These are phyloP conservation scores for Bemisia tabaci DNA, from an alignment of 1,140 invertebrate genomes.

Conservation along the genomic window DNA sequence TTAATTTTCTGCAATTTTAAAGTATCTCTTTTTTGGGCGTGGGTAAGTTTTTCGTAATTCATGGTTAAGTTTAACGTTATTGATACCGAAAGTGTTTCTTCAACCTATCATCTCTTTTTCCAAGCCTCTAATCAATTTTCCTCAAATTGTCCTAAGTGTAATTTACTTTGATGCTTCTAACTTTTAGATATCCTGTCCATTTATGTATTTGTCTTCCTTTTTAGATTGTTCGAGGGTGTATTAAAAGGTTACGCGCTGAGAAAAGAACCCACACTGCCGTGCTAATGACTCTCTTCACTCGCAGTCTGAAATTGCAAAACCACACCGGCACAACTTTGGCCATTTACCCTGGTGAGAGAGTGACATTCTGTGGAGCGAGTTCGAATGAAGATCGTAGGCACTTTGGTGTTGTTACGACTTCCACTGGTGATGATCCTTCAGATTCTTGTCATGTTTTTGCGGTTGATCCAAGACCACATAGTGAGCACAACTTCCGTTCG, in stretches of 20 bases:
- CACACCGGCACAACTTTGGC: conserved; percentile 43
- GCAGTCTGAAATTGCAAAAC: conserved; percentile 61
- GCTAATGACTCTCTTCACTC: conserved; percentile 65
- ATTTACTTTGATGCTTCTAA: no score
- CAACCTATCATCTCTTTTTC: no score
- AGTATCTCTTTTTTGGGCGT: no score
- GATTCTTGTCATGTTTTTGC: conserved; percentile 93
- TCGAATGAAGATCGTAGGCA: conserved; percentile 81
- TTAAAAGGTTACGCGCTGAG: conserved; percentile 74
- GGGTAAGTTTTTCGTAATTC: no score
- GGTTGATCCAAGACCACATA: conserved; percentile 76
- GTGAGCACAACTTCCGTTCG: conserved; percentile 58
- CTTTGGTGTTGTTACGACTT: conserved; percentile 81
- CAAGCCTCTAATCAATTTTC: no score
- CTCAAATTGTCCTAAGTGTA: no score
- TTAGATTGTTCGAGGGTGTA: conserved; percentile 58
- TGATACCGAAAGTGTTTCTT: no score
- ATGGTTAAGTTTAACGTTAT: no score
- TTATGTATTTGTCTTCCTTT: no score
- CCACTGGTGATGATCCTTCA: conserved; percentile 41
- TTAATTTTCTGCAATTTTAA: no score
- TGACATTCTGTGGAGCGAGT: conserved; percentile 78
- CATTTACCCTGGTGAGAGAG: conserved; percentile 68
- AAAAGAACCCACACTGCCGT: conserved; percentile 77
- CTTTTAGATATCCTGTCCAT: no score